Base-by-base conservation (phyloP, 2,888 invertebrate genomes). In the Elmis aenea region DNA sequence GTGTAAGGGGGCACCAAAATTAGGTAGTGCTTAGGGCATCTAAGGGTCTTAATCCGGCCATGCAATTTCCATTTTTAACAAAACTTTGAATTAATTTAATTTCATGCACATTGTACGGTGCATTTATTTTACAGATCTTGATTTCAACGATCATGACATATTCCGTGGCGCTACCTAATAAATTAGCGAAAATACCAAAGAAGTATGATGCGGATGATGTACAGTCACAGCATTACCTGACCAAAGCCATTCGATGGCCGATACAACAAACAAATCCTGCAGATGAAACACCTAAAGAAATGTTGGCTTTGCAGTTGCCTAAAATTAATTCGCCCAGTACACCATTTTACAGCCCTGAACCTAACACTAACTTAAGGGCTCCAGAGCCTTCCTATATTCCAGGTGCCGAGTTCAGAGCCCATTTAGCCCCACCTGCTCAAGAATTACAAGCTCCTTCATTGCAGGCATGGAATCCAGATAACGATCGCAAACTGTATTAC, bases 381-480 rank as follows among this genome's bases (percentile, higher is more conserved):
- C 42, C 45, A 5, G 26, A 13, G 24, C 33, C 11, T 15, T 32
- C 14, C 21, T 13, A 26, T n/a, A 12, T 9, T 18, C 21, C 21
- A 10, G 18, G 9, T 2, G n/a, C 12, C 3, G 25, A 6, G 5
- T 27, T 23, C 23, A 18, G 13, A 2, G 5, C 5, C 40, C 50
- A 52, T 33, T 57, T 58, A 9, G 63, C 69, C 2, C 59, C 66
- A 8, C 72, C 74, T 2, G 62, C 74, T 2, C 61, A 66, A 18
- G 70, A 71, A 28, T 49, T 72, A n/a, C 66, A 71, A 42, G 54
- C 70, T 6, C 74, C 74, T 12, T 50, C 57, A 1, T 60, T 66
- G 38, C 62, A 64, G 43, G 61, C 52, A 38, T 67, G 66, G 62
- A 67, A 69, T 38, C 64, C 67, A 42, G 57, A 61, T 21, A 61